These are phyloP conservation scores for Dermolepida albohirtum DNA, from an alignment of 2,888 invertebrate genomes.

Conservation along the genomic window DNA sequence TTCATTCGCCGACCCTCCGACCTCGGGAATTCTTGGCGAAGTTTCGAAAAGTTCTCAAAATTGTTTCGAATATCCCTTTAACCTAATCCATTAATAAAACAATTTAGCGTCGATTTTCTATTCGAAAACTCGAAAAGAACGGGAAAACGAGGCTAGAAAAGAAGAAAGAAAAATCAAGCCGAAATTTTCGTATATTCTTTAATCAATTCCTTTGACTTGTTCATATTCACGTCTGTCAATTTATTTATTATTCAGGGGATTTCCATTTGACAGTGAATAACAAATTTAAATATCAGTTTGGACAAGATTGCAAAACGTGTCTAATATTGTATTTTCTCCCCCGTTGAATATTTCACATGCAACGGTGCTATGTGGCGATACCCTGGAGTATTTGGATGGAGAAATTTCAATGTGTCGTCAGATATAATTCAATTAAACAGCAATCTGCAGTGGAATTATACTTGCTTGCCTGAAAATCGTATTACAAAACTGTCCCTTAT, in stretches of 20 bases:
- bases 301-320: constrained; percentile 24
- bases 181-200: neutral
- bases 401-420: constrained; percentile 26
- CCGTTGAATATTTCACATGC: neutral
- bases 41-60: neutral
- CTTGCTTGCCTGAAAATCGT: constrained; percentile 43
- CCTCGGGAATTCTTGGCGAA: constrained; percentile 13
- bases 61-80: constrained; percentile 11
- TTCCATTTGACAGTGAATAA: constrained; percentile 6
- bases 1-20: neutral
- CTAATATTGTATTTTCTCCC: constrained; percentile 16
- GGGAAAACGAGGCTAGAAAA: neutral
- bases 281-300: constrained; percentile 3
- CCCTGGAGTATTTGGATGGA: constrained; percentile 11
- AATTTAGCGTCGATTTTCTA: constrained; percentile 8
- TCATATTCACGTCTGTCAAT: neutral
- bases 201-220: constrained; percentile 19
- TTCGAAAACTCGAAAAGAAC: neutral
- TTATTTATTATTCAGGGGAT: constrained; percentile 13
- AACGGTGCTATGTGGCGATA: neutral
- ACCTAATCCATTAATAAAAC: constrained; percentile 25
- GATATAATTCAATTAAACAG: constrained; percentile 46
- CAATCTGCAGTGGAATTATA: constrained; percentile 48
- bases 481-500: constrained; percentile 36
- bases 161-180: neutral